These are phyloP conservation scores for Ammodytes marinus DNA, from an alignment of 2,113 vertebrate genomes.

Conservation along the genomic window DNA sequence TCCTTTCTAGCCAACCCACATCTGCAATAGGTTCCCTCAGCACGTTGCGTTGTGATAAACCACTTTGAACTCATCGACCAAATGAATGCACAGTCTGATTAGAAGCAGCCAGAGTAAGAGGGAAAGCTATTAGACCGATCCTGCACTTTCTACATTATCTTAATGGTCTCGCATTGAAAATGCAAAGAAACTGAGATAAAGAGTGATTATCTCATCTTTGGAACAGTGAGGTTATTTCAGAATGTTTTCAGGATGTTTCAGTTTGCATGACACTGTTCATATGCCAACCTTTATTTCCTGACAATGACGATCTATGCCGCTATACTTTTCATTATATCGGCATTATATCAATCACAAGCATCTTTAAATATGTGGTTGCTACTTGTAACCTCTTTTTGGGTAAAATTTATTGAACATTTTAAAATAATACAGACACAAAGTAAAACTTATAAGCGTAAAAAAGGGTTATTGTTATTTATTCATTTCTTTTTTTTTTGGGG, in stretches of 20 bases:
- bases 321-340: constrained; percentile 3
- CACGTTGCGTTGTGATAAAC: constrained; percentile 1
- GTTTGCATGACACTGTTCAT: constrained; percentile 8
- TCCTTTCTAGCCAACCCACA: constrained; percentile 1
- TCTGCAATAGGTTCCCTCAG: constrained; percentile 19
- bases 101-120: neutral
- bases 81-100: constrained; percentile 13
- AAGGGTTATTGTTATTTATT: too few species aligned
- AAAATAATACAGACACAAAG: too few species aligned
- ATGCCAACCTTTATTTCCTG: neutral
- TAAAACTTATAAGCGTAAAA: too few species aligned
- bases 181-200: constrained; percentile 28
- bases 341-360: constrained; percentile 25
- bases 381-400: neutral
- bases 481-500: too few species aligned
- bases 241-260: neutral
- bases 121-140: constrained; percentile 25
- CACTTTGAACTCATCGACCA: constrained; percentile 25
- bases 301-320: constrained; percentile 1
- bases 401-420: too few species aligned
- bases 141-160: neutral
- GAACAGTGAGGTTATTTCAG: constrained; percentile 5
- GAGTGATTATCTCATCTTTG: constrained; percentile 36
- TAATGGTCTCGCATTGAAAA: constrained; percentile 15
- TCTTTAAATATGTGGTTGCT: constrained; percentile 20